Conservation (phyloP, 2,888 invertebrate species). For the Eucera pruinosa region DNA sequence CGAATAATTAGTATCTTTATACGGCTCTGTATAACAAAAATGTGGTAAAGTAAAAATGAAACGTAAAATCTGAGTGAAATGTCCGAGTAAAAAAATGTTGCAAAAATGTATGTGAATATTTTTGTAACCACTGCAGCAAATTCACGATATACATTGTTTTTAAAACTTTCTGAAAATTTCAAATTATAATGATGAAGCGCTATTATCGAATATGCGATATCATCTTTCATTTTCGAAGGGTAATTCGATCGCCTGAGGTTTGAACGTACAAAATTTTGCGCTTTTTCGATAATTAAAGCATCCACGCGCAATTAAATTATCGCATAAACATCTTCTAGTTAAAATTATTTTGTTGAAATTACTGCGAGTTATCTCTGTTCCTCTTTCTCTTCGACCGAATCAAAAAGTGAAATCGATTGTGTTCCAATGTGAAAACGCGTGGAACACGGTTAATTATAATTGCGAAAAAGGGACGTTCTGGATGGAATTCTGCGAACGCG, state of each 20-base stretch:
- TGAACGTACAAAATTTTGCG: not conserved
- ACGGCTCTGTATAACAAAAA: no score
- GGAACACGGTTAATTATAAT: slow-evolving; percentile 13
- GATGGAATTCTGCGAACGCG: slow-evolving; percentile 2
- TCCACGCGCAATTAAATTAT: not conserved
- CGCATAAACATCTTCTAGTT: not conserved
- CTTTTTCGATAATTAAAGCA: not conserved
- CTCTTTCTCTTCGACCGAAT: not conserved
- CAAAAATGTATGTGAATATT: no score
- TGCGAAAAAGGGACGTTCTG: not conserved
- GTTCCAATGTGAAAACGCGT: not conserved
- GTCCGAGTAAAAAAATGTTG: no score
- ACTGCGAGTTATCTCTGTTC: not conserved
- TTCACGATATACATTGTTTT: no score
- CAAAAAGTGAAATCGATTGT: slow-evolving; percentile 26
- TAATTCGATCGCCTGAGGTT: not conserved
- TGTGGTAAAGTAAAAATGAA: no score
- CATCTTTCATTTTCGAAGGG: not conserved
- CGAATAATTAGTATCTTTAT: no score
- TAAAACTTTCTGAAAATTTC: not conserved
- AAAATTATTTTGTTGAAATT: not conserved
- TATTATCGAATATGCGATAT: not conserved
- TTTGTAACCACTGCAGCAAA: no score
- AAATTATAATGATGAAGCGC: not conserved
- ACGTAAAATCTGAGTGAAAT: no score